Base-by-base conservation (phyloP, 2,797 vertebrate genomes). In the Lithobates pipiens region DNA sequence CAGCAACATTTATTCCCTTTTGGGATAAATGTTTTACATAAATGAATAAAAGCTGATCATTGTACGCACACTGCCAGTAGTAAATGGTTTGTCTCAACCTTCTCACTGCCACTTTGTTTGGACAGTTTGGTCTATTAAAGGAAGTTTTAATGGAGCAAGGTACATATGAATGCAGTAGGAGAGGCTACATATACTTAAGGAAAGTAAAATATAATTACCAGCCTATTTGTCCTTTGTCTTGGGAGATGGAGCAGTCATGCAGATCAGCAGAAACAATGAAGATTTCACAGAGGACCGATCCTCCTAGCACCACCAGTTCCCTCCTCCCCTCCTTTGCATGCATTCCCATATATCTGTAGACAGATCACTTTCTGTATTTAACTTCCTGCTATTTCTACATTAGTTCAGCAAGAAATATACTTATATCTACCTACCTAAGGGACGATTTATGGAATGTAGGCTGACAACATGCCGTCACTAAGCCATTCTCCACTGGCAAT, bases 261-360 rank as follows among this genome's bases (percentile, higher is more conserved):
- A 67, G 25, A 29, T 15, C 65, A 67, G n/a, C 10, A 29, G 65
- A 67, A 67, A 67, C 65, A 67, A 67, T 67, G 65, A 29, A 67
- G 25, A 25, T 67, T 29, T 27, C 27, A 42, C 72, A 75, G n/a
- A n/a, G n/a, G 5, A 75, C 72, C 4, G 34, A 27, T 46, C 72
- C 42, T 75, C 72, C 39, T 75, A 34, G 70, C 32, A 72, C 70
- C 36, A 34, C 72, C 72, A 75, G 72, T 27, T 75, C 16, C 72
- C 72, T 46, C 72, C 72, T 75, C 72, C 42, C n/a, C 36, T 75
- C 65, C 65, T 25, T 29, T 67, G 65, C 65, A 65, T 25, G n/a
- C 2, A 5, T 61, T 61, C 13, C 23, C 23, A 61, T 61, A 23
- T 61, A 61, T 61, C 23, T 23, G 5, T 61, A 23, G 18, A 61